Evolutionary conservation across 2,113 vertebrate genomes (phyloP).

Genomic region (Pseudorasbora parva): DNA sequence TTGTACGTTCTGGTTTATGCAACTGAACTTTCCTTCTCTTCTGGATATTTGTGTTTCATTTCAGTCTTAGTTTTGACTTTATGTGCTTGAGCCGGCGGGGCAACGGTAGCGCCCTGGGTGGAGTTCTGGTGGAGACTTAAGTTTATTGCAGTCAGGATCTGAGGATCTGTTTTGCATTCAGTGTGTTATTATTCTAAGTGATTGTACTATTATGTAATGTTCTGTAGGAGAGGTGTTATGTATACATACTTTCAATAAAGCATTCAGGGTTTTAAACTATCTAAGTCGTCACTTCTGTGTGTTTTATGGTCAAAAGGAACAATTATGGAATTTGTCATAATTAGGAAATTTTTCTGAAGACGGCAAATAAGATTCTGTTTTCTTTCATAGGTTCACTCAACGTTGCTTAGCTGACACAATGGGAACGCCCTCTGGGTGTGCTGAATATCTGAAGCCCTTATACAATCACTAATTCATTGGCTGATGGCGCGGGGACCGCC

Average conservation of each 20-base stretch:
- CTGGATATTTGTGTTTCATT: conserved; percentile 52
- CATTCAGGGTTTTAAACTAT: conserved; percentile 73
- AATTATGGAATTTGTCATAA: too few species aligned
- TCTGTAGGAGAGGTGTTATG: conserved; percentile 74
- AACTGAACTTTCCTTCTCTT: conserved; percentile 51
- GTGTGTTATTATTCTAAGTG: conserved; percentile 74
- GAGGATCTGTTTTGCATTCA: conserved; percentile 70
- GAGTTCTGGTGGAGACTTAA: conserved; percentile 25
- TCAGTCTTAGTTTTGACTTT: conserved; percentile 53
- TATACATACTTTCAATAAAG: conserved; percentile 81
- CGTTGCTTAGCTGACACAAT: too few species aligned
- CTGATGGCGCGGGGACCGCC: too few species aligned
- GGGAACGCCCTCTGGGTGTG: too few species aligned
- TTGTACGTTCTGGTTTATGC: conserved; percentile 63
- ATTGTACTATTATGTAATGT: conserved; percentile 76
- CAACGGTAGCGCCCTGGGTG: conserved; percentile 44
- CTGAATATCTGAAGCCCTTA: too few species aligned
- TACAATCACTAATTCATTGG: too few species aligned
- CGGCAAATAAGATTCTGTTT: too few species aligned
- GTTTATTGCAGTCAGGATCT: conserved; percentile 65
- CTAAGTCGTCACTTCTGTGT: neutral
- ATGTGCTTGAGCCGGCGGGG: conserved; percentile 53
- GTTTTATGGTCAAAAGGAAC: too few species aligned
- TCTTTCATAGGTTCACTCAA: too few species aligned
- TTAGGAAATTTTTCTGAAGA: too few species aligned